These are phyloP conservation scores for Siphamia tubifer DNA, from an alignment of 2,113 vertebrate genomes.

Conservation along the genomic window DNA sequence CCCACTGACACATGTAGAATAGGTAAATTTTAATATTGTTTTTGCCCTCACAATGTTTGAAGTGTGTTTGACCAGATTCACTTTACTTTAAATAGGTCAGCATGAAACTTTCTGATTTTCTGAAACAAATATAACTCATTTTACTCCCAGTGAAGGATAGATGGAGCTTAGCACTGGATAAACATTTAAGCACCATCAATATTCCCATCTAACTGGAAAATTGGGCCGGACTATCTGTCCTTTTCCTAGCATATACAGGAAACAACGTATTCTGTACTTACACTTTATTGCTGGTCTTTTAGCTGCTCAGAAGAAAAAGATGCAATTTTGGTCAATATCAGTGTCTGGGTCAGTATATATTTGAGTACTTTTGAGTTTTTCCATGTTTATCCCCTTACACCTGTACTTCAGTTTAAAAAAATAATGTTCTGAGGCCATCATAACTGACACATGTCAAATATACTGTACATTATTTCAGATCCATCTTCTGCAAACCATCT, in stretches of 20 bases:
- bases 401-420: no score
- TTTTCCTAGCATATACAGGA: background rate
- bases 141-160: background rate
- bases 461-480: no score
- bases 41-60: no score
- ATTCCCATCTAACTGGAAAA: slow-evolving; percentile 3
- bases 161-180: background rate
- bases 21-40: no score
- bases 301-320: background rate
- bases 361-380: no score
- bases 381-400: no score
- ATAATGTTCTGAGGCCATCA: no score
- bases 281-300: background rate
- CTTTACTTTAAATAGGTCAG: background rate
- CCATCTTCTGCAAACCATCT: no score
- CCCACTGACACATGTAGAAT: no score
- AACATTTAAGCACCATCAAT: background rate
- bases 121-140: background rate
- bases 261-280: background rate
- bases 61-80: no score
- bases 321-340: background rate
- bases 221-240: background rate
- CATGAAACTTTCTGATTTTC: background rate
- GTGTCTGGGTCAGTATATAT: no score
- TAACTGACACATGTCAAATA: no score